phyloP scores from a whole-genome alignment of 1,140 invertebrate species.

The Drosophila pallidifrons region DNA sequence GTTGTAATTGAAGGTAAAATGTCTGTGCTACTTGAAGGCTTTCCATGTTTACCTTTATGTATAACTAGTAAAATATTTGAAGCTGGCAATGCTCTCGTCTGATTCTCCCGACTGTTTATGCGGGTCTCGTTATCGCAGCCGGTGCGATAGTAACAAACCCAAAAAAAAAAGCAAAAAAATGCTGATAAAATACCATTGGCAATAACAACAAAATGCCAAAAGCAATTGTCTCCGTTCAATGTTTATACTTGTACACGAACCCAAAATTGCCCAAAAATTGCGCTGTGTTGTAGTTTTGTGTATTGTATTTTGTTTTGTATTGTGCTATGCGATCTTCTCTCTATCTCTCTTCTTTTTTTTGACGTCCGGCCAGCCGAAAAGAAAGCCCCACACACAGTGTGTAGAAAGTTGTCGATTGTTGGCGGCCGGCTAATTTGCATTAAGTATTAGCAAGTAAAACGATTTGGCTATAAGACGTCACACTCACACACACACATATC shows the following conservation, averaged over 20 bases:
- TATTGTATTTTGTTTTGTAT: background rate
- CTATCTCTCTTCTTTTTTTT: background rate
- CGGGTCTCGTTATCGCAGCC: constrained; percentile 31
- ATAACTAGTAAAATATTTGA: constrained; percentile 28
- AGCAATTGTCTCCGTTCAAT: constrained; percentile 21
- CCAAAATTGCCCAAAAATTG: constrained; percentile 14
- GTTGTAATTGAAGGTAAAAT: background rate
- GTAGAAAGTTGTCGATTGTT: constrained; percentile 64
- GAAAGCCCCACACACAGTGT: constrained; percentile 52
- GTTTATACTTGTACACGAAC: constrained; percentile 1
- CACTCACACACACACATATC: constrained; percentile 23
- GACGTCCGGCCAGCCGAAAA: constrained; percentile 57
- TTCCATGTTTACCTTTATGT: constrained; percentile 9
- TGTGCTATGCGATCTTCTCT: constrained; percentile 7
- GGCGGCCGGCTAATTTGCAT: constrained; percentile 67
- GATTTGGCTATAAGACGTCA: constrained; percentile 61
- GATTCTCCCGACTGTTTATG: constrained; percentile 2
- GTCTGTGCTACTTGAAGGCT: background rate
- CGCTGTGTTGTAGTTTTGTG: background rate
- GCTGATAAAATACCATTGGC: constrained; percentile 75
- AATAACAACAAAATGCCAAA: constrained; percentile 47
- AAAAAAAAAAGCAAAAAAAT: constrained; percentile 36
- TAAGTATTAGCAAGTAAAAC: constrained; percentile 58
- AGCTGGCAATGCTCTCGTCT: constrained; percentile 47
- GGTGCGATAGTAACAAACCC: constrained; percentile 14